Evolutionary conservation across 2,113 vertebrate genomes (phyloP).

Genomic region (Glaucidium brasilianum): DNA sequence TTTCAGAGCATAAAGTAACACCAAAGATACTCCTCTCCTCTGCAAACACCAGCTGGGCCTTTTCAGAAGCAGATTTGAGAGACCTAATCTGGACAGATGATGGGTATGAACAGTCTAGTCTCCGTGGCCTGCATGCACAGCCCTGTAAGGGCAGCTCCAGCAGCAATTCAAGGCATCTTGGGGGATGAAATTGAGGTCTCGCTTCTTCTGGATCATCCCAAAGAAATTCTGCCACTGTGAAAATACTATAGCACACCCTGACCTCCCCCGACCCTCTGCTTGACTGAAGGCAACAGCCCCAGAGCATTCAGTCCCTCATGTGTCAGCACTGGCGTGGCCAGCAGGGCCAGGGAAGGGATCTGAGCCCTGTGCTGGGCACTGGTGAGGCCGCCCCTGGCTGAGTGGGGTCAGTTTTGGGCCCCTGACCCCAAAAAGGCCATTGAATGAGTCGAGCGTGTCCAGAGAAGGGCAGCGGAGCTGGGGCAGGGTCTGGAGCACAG

Average conservation of each 20-base stretch:
- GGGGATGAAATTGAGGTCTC: not conserved
- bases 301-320: not conserved
- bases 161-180: not conserved
- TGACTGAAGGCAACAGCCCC: not conserved
- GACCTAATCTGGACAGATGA: not conserved
- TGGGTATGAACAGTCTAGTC: not conserved
- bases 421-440: too few relatives aligned
- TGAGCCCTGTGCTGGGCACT: too few relatives aligned
- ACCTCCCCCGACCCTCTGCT: not conserved
- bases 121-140: not conserved
- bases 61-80: not conserved
- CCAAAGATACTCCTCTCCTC: not conserved
- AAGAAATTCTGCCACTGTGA: not conserved
- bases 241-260: not conserved
- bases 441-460: too few relatives aligned
- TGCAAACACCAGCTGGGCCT: not conserved
- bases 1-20: not conserved
- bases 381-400: too few relatives aligned
- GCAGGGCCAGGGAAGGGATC: too few relatives aligned
- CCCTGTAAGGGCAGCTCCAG: not conserved
- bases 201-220: not conserved
- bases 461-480: too few relatives aligned
- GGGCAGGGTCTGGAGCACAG: too few relatives aligned
- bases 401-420: too few relatives aligned
- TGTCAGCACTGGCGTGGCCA: too few relatives aligned